phyloP scores from a whole-genome alignment of 2,888 invertebrate species.

The Zele albiditarsus region DNA sequence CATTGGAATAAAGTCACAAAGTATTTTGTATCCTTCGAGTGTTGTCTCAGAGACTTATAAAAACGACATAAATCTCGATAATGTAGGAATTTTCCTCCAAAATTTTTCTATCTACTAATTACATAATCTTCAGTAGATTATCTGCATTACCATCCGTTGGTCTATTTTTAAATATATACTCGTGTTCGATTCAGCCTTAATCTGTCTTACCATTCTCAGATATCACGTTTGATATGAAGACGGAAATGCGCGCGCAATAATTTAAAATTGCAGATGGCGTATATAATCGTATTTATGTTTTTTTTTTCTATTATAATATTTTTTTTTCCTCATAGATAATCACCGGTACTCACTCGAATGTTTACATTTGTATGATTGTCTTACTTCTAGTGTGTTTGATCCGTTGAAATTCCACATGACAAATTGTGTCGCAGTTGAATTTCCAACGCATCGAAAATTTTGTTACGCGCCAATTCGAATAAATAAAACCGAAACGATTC shows the following conservation, averaged over 20 bases:
- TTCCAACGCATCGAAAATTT: too few species aligned
- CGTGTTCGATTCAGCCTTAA: neutral
- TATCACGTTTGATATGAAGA: neutral
- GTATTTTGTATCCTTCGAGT: neutral
- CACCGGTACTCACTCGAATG: neutral
- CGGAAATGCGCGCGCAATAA: neutral
- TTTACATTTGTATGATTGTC: neutral
- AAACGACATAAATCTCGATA: too few species aligned
- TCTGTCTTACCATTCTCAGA: neutral
- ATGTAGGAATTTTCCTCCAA: too few species aligned
- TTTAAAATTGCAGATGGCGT: neutral
- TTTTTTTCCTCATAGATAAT: too few species aligned
- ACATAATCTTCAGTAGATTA: neutral
- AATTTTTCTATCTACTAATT: too few species aligned
- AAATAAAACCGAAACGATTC: too few species aligned
- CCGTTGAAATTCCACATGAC: too few species aligned
- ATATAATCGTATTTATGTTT: neutral
- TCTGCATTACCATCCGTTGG: neutral
- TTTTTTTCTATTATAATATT: neutral
- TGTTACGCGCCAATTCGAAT: too few species aligned
- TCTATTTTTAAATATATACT: too few species aligned
- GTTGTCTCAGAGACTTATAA: too few species aligned
- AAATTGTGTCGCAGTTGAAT: too few species aligned
- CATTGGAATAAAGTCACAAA: neutral
- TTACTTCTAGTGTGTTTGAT: too few species aligned